Percentiles rank a stretch among this genome's conserved stretches.
phyloP scores from a whole-genome alignment of 2,113 vertebrate species.

The Herpetotheres cachinnans region DNA sequence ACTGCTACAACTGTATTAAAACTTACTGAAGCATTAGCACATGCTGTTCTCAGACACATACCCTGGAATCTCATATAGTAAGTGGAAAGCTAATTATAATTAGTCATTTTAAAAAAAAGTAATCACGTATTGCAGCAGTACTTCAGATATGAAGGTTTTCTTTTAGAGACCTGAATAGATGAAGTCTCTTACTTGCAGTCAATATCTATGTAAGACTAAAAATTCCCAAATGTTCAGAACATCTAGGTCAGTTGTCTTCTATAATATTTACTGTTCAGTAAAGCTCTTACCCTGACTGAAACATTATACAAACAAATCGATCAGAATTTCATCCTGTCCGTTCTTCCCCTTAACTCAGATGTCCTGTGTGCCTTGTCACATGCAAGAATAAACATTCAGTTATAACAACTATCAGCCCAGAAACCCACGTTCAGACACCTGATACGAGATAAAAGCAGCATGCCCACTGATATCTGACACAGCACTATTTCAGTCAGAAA shows the following conservation, averaged over 20 bases:
- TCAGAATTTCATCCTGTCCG: neutral
- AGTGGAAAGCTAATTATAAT: neutral
- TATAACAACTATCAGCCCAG: neutral
- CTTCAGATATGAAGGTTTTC: neutral
- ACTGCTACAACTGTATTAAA: neutral
- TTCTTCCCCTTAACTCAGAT: neutral
- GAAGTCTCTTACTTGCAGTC: neutral
- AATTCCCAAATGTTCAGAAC: neutral
- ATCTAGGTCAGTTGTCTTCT: neutral
- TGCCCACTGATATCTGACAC: neutral
- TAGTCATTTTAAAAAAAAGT: neutral
- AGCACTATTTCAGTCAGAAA: neutral
- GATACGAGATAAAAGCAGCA: neutral
- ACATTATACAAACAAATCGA: neutral
- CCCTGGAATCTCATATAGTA: neutral
- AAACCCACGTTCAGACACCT: neutral
- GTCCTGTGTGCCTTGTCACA: neutral
- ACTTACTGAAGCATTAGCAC: neutral
- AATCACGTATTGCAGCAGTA: neutral
- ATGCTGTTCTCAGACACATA: conserved; percentile 1
- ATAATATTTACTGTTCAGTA: neutral
- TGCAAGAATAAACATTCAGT: neutral
- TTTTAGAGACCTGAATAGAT: neutral
- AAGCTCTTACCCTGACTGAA: neutral
- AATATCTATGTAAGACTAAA: neutral